A percentile compares a stretch with the other conserved stretches of the same genome.
Conservation (phyloP, 2,888 invertebrate species). For the Zelleria hepariella region DNA sequence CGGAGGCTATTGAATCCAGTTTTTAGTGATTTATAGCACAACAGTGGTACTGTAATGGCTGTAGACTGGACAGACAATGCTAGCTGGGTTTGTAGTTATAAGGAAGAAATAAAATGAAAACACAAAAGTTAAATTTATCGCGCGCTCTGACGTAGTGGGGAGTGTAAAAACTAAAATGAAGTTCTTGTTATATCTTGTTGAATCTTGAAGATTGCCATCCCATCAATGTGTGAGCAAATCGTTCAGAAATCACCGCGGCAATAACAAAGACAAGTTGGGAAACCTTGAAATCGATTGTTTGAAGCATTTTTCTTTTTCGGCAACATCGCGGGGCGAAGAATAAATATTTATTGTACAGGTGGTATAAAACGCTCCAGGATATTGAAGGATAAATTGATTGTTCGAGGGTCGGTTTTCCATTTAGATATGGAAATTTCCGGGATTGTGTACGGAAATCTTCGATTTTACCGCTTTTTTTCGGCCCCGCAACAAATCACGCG, state of each 20-base stretch:
- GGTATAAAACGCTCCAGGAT: slow-evolving; percentile 70
- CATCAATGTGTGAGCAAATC: neutral
- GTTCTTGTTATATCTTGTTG: neutral
- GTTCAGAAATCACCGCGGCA: neutral
- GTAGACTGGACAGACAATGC: neutral
- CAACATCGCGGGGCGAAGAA: slow-evolving; percentile 58
- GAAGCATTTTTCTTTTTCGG: slow-evolving; percentile 24
- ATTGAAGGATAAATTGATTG: slow-evolving; percentile 72
- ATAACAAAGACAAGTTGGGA: neutral
- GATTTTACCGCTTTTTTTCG: slow-evolving; percentile 50
- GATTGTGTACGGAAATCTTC: slow-evolving; percentile 70
- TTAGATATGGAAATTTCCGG: slow-evolving; percentile 72
- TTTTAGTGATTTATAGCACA: slow-evolving; percentile 29
- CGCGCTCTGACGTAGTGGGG: neutral
- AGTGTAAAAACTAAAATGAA: neutral
- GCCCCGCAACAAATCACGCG: slow-evolving; percentile 50
- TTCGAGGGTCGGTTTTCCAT: slow-evolving; percentile 72
- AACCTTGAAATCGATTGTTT: neutral
- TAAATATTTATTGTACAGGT: slow-evolving; percentile 72
- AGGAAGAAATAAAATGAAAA: neutral
- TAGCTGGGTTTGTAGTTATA: neutral
- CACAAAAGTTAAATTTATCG: neutral
- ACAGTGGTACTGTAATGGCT: neutral
- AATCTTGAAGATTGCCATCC: neutral
- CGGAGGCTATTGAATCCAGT: slow-evolving; percentile 31